Conservation (phyloP, 2,888 invertebrate genomes). For the Cheiracanthium punctorium region DNA sequence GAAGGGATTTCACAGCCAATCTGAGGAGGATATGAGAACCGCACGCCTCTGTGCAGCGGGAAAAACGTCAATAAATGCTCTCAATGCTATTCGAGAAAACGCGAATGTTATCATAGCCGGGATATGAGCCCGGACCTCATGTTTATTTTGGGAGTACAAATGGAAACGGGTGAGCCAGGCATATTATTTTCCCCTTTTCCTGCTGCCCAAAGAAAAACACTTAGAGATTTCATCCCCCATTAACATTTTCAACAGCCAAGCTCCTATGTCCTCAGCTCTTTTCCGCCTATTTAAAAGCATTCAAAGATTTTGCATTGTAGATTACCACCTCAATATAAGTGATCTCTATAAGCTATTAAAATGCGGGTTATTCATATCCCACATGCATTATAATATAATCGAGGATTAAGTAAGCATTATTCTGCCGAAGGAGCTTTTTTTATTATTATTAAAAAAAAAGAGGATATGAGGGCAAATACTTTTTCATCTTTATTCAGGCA, state of each 20-base stretch:
- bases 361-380: too few relatives aligned
- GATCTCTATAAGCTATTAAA: too few relatives aligned
- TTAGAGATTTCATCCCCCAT: conserved; percentile 8
- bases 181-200: conserved; percentile 36
- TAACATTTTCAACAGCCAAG: neutral
- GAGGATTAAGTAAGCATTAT: too few relatives aligned
- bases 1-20: neutral
- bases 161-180: neutral
- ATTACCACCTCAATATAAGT: too few relatives aligned
- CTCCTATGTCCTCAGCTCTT: neutral
- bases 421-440: too few relatives aligned
- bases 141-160: conserved; percentile 48
- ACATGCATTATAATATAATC: too few relatives aligned
- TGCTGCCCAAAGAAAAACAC: conserved; percentile 44
- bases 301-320: neutral
- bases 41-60: neutral
- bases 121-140: conserved; percentile 18
- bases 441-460: too few relatives aligned
- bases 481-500: too few relatives aligned
- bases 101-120: conserved; percentile 49
- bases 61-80: neutral
- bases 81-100: conserved; percentile 8
- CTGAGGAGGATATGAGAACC: neutral
- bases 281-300: neutral
- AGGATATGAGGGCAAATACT: too few relatives aligned